Evolutionary conservation across 2,113 vertebrate species (phyloP), one percentile per base, ranked within the genome.

Genomic region (Planiliza haematocheilus): DNA sequence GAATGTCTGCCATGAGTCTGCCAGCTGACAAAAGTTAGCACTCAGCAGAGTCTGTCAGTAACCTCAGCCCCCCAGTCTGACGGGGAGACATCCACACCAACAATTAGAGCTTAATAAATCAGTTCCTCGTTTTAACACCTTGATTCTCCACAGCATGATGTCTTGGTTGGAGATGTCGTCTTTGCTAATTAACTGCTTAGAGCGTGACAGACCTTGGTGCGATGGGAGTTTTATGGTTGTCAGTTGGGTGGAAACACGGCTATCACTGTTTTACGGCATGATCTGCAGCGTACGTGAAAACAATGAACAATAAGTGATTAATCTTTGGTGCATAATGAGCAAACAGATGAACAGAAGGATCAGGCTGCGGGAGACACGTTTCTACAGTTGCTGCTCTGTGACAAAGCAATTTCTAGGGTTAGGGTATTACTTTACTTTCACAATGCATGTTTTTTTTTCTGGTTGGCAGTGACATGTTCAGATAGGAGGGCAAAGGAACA

Each of bases 41-140:
- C 93, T 93, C 92, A 91, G 79, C 87, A 56, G 80, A 69, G 78
- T 83, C 91, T 91, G 88, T 93, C 92, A 92, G 94, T 94, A 94
- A 93, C 81, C 56, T 71, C 77, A 86, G 81, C 87, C 73, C 84
- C n/a, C 79, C 89, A 34, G 82, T 89, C 89, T 77, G 79, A 84
- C 46, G 48, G 82, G 86, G 75, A 90, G 92, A 94, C 93, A 90
- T 88, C 89, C 90, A 91, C 86, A 90, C 89, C 87, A 87, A 92
- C 91, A 93, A 94, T 95, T 94, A 94, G 88, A 89, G 91, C 88
- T 91, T 92, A 92, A 93, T 92, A 91, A 92, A 95, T 94, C 88
- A 90, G 71, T 82, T 84, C 60, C 61, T 58, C 82, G 75, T 95
- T 92, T 94, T 95, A 92, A 85, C 90, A 88, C 87, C 82, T 83